Evolutionary conservation across 2,888 invertebrate species (phyloP).

Genomic region (Idaea biselata): DNA sequence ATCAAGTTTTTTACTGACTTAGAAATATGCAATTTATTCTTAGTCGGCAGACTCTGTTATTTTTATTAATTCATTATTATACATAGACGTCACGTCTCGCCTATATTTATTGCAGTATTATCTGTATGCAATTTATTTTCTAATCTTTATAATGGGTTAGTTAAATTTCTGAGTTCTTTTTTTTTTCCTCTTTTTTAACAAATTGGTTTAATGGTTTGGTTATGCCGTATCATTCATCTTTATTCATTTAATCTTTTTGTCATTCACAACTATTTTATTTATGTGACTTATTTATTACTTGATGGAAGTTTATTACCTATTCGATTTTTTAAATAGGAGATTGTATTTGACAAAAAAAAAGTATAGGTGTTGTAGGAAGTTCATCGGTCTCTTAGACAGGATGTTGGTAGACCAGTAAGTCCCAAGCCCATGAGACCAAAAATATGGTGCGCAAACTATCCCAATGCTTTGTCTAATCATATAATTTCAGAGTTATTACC

Average conservation of each 20-base stretch:
- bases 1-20: constrained; percentile 23
- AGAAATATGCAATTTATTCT: constrained; percentile 19
- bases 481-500: no score
- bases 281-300: not conserved
- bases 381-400: not conserved
- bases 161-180: not conserved
- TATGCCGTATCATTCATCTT: not conserved
- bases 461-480: no score
- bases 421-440: no score
- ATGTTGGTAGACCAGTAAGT: not conserved
- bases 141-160: not conserved
- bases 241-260: not conserved
- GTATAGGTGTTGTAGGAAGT: not conserved
- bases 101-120: not conserved
- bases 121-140: not conserved
- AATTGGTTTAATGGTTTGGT: not conserved
- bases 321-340: not conserved
- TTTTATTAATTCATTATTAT: constrained; percentile 13
- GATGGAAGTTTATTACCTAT: not conserved
- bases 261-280: not conserved
- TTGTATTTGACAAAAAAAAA: not conserved
- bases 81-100: not conserved
- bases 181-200: not conserved
- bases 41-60: constrained; percentile 11
- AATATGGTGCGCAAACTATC: no score